Evolutionary conservation across 2,113 vertebrate species (phyloP), one percentile per base, ranked within the genome.

Genomic region (Thalassarche chlororhynchos): DNA sequence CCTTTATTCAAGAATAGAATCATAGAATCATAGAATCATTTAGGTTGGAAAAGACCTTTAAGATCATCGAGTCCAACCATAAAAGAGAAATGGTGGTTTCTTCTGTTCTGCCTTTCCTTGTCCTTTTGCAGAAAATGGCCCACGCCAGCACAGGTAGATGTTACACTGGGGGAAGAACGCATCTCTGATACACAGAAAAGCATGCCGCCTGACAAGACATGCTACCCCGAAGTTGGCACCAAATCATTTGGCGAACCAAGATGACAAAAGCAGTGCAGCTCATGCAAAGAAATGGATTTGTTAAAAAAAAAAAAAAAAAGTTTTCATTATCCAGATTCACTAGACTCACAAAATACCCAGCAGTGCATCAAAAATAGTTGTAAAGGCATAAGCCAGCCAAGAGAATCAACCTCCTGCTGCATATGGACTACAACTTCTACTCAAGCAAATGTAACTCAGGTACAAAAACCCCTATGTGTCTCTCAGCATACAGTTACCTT

Each of bases 391-490:
- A 84, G 28, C 4, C 32, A 85, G 14, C 21, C 54, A 86, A 76
- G 12, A 88, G 21, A 89, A 77, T 42, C 46, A 76, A 61, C 26
- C 44, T 87, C 10, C 19, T 79, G 8, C 34, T 79, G 10, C 28
- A 69, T 7, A 68, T 9, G 11, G 54, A n/a, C 36, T 81, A 9
- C 23, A 79, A 58, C 8, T 86, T 92, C 12, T 31, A 87, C 13
- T 71, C n/a, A 82, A n/a, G 10, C n/a, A 69, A 82, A 32, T 0
- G 0, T 49, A 91, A 65, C 20, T 74, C 20, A 13, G 64, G 58
- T 24, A 85, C 9, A 83, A 60, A 20, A 31, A 0, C 2, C 4
- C 0, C 5, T 4, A 24, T 3, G 4, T 28, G 20, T 55, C 11
- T 52, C 34, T 60, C 26, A 32, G 3, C 34, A 19, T 16, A 46